Conservation (phyloP, 2,888 invertebrate genomes). For the Gerris lacustris region DNA sequence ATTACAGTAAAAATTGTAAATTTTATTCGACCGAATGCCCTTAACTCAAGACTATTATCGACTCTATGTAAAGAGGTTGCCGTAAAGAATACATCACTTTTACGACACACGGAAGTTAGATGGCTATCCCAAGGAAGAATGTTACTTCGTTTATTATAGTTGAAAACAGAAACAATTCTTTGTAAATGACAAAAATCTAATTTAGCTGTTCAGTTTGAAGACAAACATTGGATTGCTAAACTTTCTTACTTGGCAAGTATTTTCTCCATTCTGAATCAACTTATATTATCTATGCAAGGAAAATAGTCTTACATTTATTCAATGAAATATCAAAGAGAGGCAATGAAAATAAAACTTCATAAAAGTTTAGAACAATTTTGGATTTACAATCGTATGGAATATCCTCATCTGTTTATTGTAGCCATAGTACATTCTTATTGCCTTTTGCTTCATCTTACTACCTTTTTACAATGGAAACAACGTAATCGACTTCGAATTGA, state of each 20-base stretch:
- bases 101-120: constrained; percentile 24
- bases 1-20: constrained; percentile 24
- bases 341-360: no score
- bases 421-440: no score
- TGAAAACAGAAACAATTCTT: constrained; percentile 12
- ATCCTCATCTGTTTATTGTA: no score
- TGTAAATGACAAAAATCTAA: neutral
- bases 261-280: no score
- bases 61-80: constrained; percentile 26
- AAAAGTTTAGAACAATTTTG: no score
- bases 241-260: constrained; percentile 2
- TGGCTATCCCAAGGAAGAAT: constrained; percentile 25
- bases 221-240: neutral
- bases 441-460: no score
- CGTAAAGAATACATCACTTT: constrained; percentile 19
- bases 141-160: constrained; percentile 20
- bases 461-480: no score
- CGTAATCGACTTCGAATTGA: no score
- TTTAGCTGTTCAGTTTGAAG: neutral
- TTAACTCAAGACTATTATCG: constrained; percentile 19
- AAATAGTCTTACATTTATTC: no score
- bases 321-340: no score
- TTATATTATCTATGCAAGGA: no score
- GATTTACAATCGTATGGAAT: no score
- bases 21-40: constrained; percentile 26